Evolutionary conservation across 2,888 invertebrate species (phyloP).

Genomic region (Drosophila monieri): DNA sequence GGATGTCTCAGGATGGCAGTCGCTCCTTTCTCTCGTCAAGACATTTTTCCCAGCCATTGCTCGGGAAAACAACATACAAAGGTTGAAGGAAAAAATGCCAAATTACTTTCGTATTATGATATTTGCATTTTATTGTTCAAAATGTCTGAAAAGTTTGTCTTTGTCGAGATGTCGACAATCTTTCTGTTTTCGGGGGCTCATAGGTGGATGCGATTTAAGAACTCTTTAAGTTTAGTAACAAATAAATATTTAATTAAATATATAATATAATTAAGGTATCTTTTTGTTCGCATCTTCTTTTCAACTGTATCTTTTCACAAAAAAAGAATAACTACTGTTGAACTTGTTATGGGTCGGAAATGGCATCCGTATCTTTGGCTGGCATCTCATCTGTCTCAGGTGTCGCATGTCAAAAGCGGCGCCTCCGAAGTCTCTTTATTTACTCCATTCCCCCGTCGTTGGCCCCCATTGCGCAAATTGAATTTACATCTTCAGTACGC

Average conservation of each 20-base stretch:
- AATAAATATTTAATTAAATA: not conserved
- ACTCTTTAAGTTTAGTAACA: not conserved
- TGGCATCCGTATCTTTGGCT: conserved; percentile 49
- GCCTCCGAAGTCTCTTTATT: conserved; percentile 47
- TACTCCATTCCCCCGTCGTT: conserved; percentile 9
- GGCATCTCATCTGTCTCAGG: conserved; percentile 56
- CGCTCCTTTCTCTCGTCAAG: conserved; percentile 48
- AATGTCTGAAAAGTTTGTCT: conserved; percentile 50
- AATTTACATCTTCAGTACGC: conserved; percentile 75
- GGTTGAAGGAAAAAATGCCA: conserved; percentile 34
- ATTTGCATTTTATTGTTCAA: conserved; percentile 69
- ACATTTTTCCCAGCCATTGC: conserved; percentile 38
- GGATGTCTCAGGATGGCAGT: conserved; percentile 16
- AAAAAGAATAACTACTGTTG: conserved; percentile 11
- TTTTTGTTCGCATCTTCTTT: not conserved
- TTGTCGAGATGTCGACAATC: conserved; percentile 6
- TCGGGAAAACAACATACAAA: conserved; percentile 27
- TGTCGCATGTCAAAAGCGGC: conserved; percentile 66
- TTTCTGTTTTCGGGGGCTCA: not conserved
- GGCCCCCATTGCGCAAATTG: conserved; percentile 49
- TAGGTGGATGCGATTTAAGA: not conserved
- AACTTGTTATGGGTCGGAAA: conserved; percentile 50
- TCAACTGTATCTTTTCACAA: not conserved
- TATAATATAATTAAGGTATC: not conserved
- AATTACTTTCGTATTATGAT: conserved; percentile 75